Evolutionary conservation across 2,888 invertebrate genomes (phyloP).

Genomic region (Smittia sp.): DNA sequence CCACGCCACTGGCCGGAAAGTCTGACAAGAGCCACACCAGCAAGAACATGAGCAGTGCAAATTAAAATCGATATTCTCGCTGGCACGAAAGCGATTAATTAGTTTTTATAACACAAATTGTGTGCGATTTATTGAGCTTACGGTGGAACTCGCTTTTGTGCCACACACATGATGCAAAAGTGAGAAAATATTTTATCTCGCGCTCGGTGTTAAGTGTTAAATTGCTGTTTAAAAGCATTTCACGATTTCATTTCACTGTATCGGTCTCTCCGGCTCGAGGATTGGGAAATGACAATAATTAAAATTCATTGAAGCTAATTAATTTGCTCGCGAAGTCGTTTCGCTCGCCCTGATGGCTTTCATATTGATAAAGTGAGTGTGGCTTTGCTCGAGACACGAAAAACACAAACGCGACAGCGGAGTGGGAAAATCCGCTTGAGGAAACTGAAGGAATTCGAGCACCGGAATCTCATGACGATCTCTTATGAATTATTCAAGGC

Average conservation of each 20-base stretch:
- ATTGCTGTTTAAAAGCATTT: slow-evolving; percentile 21
- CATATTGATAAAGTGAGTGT: slow-evolving; percentile 5
- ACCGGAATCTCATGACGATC: background rate
- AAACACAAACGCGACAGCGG: background rate
- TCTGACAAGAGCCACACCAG: background rate
- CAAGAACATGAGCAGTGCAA: slow-evolving; percentile 20
- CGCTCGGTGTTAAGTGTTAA: slow-evolving; percentile 18
- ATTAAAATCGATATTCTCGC: slow-evolving; percentile 32
- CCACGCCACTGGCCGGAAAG: background rate
- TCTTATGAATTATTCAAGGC: slow-evolving; percentile 36
- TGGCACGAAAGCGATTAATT: slow-evolving; percentile 37
- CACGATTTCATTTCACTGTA: slow-evolving; percentile 26
- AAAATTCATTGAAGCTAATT: slow-evolving; percentile 38
- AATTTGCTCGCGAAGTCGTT: slow-evolving; percentile 23
- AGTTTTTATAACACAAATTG: slow-evolving; percentile 40
- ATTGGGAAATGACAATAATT: slow-evolving; percentile 36
- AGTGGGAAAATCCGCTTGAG: no score
- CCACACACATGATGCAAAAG: slow-evolving; percentile 29
- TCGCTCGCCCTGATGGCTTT: slow-evolving; percentile 15
- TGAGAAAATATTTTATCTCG: slow-evolving; percentile 39
- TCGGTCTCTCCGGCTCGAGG: background rate
- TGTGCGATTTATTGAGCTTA: slow-evolving; percentile 33
- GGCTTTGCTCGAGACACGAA: background rate
- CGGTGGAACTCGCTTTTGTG: background rate
- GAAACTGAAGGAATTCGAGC: background rate